These are phyloP conservation scores for Aurelia aurita complex sp. Pacific DNA, from an alignment of 30 jellyfish, hydroid and myxozoan genomes.

Conservation along the genomic window DNA sequence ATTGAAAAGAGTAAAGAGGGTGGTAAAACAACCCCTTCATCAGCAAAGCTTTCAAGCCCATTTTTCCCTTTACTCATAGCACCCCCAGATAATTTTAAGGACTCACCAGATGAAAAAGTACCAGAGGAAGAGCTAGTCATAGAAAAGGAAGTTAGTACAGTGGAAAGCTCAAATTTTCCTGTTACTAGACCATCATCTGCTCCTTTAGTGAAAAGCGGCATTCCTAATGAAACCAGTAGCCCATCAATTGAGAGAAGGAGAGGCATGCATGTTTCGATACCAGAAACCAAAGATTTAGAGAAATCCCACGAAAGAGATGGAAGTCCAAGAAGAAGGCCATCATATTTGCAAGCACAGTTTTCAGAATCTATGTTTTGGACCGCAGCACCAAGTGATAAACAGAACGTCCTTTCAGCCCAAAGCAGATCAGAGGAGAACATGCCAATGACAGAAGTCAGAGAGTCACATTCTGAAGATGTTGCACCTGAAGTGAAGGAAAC, in stretches of 20 bases:
- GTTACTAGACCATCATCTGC: not conserved
- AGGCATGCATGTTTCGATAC: conserved; percentile 36
- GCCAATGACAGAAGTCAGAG: conserved; percentile 32
- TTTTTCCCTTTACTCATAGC: conserved; percentile 58
- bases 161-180: conserved; percentile 18
- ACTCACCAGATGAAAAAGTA: conserved; percentile 46
- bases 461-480: conserved; percentile 19
- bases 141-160: conserved; percentile 11
- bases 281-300: conserved; percentile 10
- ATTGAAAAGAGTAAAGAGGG: not conserved
- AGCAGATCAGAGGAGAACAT: conserved; percentile 2
- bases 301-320: conserved; percentile 66
- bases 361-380: conserved; percentile 61
- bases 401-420: not conserved
- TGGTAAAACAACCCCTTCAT: not conserved
- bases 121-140: conserved; percentile 3
- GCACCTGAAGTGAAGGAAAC: conserved; percentile 44
- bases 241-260: conserved; percentile 10
- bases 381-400: conserved; percentile 15
- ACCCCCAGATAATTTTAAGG: conserved; percentile 88
- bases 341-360: conserved; percentile 85
- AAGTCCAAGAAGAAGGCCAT: conserved; percentile 90
- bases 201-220: conserved; percentile 24
- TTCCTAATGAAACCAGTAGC: conserved; percentile 44
- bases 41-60: conserved; percentile 6